A percentile compares a stretch with the other conserved stretches of the same genome.
These are phyloP conservation scores for Trissolcus basalis DNA, from an alignment of 1,140 invertebrate species.

Conservation along the genomic window DNA sequence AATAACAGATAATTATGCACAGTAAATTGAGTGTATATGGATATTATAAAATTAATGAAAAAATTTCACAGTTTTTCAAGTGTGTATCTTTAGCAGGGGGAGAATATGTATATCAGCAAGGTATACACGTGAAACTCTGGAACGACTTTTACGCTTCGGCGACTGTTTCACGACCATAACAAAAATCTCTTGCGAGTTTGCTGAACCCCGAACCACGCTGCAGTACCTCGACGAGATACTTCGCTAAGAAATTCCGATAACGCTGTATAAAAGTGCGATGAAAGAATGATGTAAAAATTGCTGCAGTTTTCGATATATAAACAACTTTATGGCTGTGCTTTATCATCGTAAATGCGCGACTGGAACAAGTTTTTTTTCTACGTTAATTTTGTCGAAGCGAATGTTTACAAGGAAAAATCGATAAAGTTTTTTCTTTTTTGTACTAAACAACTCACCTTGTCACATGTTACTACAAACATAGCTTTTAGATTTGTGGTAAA, in stretches of 20 bases:
- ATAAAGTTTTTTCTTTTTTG: too few species aligned
- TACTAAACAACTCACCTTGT: too few species aligned
- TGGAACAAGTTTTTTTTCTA: too few species aligned
- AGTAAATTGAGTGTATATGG: too few species aligned
- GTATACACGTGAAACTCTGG: conserved; percentile 28
- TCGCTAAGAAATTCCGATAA: conserved; percentile 37
- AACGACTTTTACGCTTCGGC: conserved; percentile 45
- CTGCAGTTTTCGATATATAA: conserved; percentile 34
- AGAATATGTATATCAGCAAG: conserved; percentile 30
- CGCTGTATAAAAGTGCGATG: conserved; percentile 42
- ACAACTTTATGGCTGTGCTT: conserved; percentile 30
- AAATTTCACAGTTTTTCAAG: too few species aligned
- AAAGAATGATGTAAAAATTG: conserved; percentile 47
- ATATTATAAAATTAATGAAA: too few species aligned
- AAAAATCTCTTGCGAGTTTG: conserved; percentile 45
- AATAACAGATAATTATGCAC: too few species aligned
- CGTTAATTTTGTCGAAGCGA: too few species aligned
- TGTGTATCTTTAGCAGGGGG: neutral
- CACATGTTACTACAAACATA: too few species aligned
- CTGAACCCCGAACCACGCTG: conserved; percentile 29
- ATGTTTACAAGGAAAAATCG: too few species aligned
- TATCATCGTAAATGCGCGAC: conserved; percentile 18
- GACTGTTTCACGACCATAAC: conserved; percentile 48
- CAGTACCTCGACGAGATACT: conserved; percentile 31
- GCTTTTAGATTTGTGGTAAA: too few species aligned